Conservation (phyloP, 2,113 vertebrate species). For the Colistium nudipinnis region DNA sequence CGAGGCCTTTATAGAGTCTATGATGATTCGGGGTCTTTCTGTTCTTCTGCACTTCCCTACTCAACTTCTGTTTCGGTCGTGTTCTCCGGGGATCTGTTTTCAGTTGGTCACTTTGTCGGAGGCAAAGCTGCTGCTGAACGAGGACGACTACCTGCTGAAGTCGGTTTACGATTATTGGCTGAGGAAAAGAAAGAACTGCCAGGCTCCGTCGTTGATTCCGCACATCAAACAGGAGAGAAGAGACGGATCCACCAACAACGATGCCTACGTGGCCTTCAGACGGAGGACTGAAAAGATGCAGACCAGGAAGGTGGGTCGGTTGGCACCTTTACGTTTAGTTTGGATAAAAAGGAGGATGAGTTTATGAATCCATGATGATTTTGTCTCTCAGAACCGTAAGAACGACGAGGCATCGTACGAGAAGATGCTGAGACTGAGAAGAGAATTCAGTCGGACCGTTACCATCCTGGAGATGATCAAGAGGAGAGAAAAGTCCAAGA, state of each 20-base stretch:
- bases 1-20: no score
- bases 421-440: constrained; percentile 93
- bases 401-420: constrained; percentile 95
- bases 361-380: neutral
- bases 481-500: constrained; percentile 91
- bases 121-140: constrained; percentile 91
- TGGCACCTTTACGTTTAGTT: neutral
- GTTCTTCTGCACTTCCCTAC: no score
- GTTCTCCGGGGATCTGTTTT: neutral
- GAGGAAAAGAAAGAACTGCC: constrained; percentile 91
- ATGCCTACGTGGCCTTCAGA: constrained; percentile 94
- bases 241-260: constrained; percentile 94
- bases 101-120: constrained; percentile 92
- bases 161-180: constrained; percentile 96
- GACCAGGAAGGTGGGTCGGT: constrained; percentile 87
- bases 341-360: neutral
- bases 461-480: constrained; percentile 96
- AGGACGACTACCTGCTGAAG: constrained; percentile 95
- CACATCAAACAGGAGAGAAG: constrained; percentile 92
- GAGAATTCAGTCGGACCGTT: constrained; percentile 93
- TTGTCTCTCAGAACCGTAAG: constrained; percentile 87
- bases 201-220: constrained; percentile 88
- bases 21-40: no score
- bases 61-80: no score
- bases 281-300: constrained; percentile 96